These are phyloP conservation scores for Nemapogon koenigi DNA, from an alignment of 2,888 invertebrate genomes.

Conservation along the genomic window DNA sequence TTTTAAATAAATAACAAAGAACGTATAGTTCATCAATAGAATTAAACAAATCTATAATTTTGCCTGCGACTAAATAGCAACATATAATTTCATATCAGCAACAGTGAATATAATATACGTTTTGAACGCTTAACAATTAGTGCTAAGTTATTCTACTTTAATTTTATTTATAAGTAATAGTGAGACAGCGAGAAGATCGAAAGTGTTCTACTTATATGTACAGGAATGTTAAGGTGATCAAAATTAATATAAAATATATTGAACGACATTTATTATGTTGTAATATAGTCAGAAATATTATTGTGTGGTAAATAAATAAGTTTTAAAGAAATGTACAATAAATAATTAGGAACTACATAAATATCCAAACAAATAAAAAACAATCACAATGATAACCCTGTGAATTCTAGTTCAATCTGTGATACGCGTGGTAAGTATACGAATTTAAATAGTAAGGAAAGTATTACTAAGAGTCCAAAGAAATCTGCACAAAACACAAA, in stretches of 20 bases:
- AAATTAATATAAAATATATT: too few species aligned
- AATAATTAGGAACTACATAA: slow-evolving; percentile 2
- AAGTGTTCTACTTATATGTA: slow-evolving; percentile 8
- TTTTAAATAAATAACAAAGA: too few species aligned
- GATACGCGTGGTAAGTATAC: slow-evolving; percentile 21
- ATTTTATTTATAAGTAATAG: background rate
- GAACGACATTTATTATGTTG: too few species aligned
- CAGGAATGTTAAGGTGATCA: too few species aligned
- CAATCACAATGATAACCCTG: slow-evolving; percentile 35
- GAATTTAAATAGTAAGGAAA: background rate
- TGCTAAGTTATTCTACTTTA: slow-evolving; percentile 4
- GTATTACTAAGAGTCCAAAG: background rate
- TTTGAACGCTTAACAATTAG: slow-evolving; percentile 4
- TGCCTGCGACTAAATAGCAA: too few species aligned
- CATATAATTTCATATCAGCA: too few species aligned
- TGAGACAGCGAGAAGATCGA: background rate
- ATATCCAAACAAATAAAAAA: background rate
- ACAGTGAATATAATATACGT: slow-evolving; percentile 3
- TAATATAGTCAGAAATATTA: too few species aligned
- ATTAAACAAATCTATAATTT: too few species aligned
- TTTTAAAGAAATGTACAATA: slow-evolving; percentile 5
- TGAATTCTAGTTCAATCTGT: slow-evolving; percentile 47
- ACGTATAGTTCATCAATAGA: too few species aligned
- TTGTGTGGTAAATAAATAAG: background rate
- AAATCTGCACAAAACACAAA: too few species aligned